Conservation (phyloP, 2,797 vertebrate species). For the Pipistrellus nathusii region DNA sequence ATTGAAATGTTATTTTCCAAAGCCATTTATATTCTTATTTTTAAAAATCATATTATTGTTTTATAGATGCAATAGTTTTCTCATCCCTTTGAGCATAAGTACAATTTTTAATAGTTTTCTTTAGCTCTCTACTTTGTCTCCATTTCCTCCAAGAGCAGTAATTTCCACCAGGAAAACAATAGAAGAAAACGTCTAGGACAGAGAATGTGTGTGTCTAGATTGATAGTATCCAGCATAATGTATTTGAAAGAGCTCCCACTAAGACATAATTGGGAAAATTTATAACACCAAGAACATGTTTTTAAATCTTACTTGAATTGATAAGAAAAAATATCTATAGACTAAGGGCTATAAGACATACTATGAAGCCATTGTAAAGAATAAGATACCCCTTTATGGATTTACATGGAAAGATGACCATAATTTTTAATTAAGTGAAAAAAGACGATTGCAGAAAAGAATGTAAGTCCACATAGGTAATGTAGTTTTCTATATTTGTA, state of each 20-base stretch:
- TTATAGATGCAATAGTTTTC: neutral
- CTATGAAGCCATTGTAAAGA: neutral
- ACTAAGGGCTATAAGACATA: neutral
- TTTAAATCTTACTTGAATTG: neutral
- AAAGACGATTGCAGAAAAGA: constrained; percentile 1
- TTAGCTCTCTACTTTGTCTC: neutral
- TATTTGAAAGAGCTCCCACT: neutral
- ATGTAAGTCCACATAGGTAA: neutral
- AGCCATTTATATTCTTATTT: neutral
- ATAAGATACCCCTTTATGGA: neutral
- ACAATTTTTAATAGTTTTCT: neutral
- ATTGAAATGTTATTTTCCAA: constrained; percentile 8
- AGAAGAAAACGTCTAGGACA: neutral
- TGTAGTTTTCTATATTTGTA: neutral
- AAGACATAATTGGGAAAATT: neutral
- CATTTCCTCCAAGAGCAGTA: neutral
- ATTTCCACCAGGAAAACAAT: neutral
- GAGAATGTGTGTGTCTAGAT: neutral
- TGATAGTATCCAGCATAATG: neutral
- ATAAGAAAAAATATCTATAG: constrained; percentile 6
- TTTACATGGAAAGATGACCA: neutral
- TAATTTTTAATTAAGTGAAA: neutral
- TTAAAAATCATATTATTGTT: neutral
- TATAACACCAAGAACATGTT: neutral
- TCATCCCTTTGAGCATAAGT: neutral